Percentiles rank a stretch among this genome's conserved stretches.
Evolutionary conservation across 2,888 invertebrate genomes (phyloP).

Genomic region (Anthrax anthrax): DNA sequence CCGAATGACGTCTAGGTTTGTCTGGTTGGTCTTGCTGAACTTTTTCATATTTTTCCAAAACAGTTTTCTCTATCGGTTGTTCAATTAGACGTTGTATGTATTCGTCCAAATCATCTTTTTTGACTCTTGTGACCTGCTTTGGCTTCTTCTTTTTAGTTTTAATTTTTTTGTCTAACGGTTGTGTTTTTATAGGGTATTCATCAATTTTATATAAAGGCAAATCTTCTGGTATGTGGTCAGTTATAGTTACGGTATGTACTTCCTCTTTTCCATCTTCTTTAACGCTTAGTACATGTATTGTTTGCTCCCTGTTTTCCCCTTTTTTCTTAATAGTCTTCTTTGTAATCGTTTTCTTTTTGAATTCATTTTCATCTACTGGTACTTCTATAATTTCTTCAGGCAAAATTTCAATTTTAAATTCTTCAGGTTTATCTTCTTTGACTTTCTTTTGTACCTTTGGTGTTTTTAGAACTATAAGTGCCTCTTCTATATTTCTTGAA

Average conservation of each 20-base stretch:
- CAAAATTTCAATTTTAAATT: constrained; percentile 10
- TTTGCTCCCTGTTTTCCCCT: constrained; percentile 30
- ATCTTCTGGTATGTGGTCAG: constrained; percentile 20
- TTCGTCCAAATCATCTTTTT: constrained; percentile 11
- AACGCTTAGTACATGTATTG: constrained; percentile 28
- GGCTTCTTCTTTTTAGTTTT: background rate
- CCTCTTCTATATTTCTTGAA: constrained; percentile 54
- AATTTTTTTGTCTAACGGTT: background rate
- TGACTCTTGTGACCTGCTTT: constrained; percentile 2
- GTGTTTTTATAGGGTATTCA: too few species aligned
- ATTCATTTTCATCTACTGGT: constrained; percentile 16
- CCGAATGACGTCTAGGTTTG: background rate
- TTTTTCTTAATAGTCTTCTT: constrained; percentile 29
- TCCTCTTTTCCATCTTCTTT: constrained; percentile 27
- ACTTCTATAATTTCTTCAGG: constrained; percentile 18
- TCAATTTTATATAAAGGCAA: too few species aligned
- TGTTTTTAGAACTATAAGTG: constrained; percentile 44
- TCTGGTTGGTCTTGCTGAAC: constrained; percentile 10
- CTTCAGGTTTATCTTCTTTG: constrained; percentile 36
- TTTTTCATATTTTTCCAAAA: constrained; percentile 9
- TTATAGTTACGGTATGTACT: constrained; percentile 25
- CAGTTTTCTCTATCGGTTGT: constrained; percentile 15
- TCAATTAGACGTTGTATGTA: constrained; percentile 10
- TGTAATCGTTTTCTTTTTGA: constrained; percentile 23
- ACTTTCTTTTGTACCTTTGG: too few species aligned